phyloP scores from a whole-genome alignment of 2,888 invertebrate genomes.

The Drosophila hamatofila region DNA sequence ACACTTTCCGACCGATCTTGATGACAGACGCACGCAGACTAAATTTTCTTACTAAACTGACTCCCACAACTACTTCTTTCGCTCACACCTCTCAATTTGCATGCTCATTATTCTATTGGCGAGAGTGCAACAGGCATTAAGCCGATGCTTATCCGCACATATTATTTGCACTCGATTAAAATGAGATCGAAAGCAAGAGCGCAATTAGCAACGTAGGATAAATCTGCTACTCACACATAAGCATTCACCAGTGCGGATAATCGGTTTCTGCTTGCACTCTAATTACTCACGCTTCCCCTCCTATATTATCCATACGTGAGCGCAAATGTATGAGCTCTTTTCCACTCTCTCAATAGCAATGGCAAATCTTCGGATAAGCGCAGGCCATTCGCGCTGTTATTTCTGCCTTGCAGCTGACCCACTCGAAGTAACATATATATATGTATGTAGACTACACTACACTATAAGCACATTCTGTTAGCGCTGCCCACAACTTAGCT shows the following conservation, averaged over 20 bases:
- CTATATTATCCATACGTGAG: neutral
- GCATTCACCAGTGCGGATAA: neutral
- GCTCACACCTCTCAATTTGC: neutral
- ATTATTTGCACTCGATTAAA: no score
- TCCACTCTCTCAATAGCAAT: neutral
- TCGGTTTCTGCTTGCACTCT: neutral
- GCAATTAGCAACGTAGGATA: neutral
- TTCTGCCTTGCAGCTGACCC: neutral
- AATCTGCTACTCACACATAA: neutral
- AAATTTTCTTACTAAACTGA: neutral
- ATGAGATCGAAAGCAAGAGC: neutral
- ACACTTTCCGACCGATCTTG: neutral
- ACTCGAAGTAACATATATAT: neutral
- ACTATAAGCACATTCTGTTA: neutral
- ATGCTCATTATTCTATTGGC: no score
- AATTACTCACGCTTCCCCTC: neutral
- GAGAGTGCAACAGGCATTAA: no score
- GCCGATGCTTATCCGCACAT: no score
- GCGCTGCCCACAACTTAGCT: neutral
- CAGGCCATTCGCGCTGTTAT: neutral
- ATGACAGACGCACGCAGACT: neutral
- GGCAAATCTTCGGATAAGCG: neutral
- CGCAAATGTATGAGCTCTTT: neutral
- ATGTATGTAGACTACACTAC: no score
- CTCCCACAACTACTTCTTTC: neutral